phyloP scores from a whole-genome alignment of 2,113 vertebrate genomes.

The Okapia johnstoni region DNA sequence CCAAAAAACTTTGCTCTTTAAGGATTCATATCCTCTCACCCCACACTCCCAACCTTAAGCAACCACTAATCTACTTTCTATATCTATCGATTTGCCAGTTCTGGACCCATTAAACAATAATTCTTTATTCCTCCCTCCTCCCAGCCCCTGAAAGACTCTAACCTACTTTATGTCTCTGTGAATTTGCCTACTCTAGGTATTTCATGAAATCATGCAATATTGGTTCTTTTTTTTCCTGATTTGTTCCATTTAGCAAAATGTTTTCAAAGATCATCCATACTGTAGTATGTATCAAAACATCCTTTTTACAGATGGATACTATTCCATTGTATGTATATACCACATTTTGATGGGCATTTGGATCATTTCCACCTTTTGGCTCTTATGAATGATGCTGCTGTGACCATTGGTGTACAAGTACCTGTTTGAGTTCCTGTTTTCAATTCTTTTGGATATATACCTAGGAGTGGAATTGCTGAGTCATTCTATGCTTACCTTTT shows the following conservation, averaged over 20 bases:
- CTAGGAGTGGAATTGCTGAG: neutral
- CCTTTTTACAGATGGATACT: neutral
- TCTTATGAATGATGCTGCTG: neutral
- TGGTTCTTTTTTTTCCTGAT: neutral
- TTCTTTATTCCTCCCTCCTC: neutral
- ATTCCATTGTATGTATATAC: neutral
- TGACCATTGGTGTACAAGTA: neutral
- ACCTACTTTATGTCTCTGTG: neutral
- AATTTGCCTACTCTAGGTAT: neutral
- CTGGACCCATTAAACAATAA: neutral
- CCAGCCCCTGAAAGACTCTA: neutral
- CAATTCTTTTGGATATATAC: neutral
- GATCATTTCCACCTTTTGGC: neutral
- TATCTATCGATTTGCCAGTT: neutral
- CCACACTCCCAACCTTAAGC: neutral
- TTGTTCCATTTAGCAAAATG: neutral
- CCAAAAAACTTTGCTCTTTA: neutral
- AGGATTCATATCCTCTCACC: too few species aligned
- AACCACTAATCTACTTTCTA: neutral
- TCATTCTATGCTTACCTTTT: neutral
- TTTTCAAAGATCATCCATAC: neutral
- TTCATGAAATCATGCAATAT: neutral
- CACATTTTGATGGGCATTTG: neutral
- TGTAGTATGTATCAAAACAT: neutral
- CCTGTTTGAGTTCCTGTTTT: neutral